Conservation (phyloP, 2,113 vertebrate genomes). For the Stercorarius parasiticus region DNA sequence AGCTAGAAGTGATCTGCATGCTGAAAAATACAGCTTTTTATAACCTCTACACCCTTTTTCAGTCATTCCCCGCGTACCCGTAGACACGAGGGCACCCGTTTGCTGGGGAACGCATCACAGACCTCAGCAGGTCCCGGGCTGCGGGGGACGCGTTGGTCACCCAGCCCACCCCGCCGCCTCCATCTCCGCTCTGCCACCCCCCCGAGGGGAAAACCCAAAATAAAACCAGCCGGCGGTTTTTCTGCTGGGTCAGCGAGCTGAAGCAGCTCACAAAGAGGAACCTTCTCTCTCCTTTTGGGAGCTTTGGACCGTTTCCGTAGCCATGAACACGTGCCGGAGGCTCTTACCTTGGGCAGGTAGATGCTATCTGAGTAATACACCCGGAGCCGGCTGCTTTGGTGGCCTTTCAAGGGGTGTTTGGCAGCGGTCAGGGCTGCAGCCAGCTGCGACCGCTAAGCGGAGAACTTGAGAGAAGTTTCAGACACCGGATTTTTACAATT, state of each 20-base stretch:
- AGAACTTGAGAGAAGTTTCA: neutral
- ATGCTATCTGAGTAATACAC: neutral
- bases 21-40: neutral
- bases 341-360: neutral
- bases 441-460: rapidly evolving
- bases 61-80: neutral
- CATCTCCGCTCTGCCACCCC: neutral
- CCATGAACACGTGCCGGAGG: neutral
- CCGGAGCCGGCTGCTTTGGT: neutral
- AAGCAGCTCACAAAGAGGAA: neutral
- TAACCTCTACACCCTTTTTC: neutral
- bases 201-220: neutral
- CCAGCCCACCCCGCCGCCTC: neutral
- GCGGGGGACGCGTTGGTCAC: neutral
- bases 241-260: neutral
- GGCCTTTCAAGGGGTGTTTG: neutral
- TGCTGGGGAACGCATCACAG: neutral
- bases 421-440: neutral
- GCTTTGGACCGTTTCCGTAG: neutral
- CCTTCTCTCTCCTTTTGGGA: neutral
- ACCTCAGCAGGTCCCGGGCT: neutral
- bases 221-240: neutral
- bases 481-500: neutral
- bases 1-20: neutral
- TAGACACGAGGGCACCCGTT: neutral